phyloP scores from a whole-genome alignment of 2,888 invertebrate species.

The Parapristionchus giblindavisi region DNA sequence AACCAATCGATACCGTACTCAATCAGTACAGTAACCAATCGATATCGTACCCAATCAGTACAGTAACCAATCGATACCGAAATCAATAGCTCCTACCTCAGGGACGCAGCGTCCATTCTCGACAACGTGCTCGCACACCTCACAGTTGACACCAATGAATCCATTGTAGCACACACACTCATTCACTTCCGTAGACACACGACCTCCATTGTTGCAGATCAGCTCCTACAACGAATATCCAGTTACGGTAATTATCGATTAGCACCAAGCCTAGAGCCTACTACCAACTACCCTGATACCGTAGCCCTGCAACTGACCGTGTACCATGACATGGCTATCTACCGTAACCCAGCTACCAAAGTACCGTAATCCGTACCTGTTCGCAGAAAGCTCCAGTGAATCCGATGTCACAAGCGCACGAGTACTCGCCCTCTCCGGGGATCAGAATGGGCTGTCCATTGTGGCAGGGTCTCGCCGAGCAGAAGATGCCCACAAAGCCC shows the following conservation, averaged over 20 bases:
- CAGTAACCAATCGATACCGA: not conserved
- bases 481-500: slow-evolving; percentile 29
- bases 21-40: not conserved
- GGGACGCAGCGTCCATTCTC: slow-evolving; percentile 29
- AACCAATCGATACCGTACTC: no score
- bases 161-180: slow-evolving; percentile 32
- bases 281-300: no score
- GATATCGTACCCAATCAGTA: not conserved
- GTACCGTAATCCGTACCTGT: slow-evolving; percentile 22
- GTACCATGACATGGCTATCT: not conserved
- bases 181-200: slow-evolving; percentile 8
- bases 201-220: slow-evolving; percentile 23
- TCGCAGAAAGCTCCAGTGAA: slow-evolving; percentile 36
- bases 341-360: not conserved
- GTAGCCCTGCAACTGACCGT: no score
- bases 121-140: slow-evolving; percentile 19
- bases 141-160: slow-evolving; percentile 25
- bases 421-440: not conserved
- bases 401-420: slow-evolving; percentile 33
- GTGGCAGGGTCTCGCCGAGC: slow-evolving; percentile 28
- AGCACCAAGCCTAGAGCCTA: no score
- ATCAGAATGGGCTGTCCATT: slow-evolving; percentile 24
- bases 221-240: slow-evolving; percentile 9
- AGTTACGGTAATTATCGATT: not conserved
- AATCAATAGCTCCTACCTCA: slow-evolving; percentile 26